Conservation (phyloP, 2,797 vertebrate genomes). For the Hypotaenidia okinawae region DNA sequence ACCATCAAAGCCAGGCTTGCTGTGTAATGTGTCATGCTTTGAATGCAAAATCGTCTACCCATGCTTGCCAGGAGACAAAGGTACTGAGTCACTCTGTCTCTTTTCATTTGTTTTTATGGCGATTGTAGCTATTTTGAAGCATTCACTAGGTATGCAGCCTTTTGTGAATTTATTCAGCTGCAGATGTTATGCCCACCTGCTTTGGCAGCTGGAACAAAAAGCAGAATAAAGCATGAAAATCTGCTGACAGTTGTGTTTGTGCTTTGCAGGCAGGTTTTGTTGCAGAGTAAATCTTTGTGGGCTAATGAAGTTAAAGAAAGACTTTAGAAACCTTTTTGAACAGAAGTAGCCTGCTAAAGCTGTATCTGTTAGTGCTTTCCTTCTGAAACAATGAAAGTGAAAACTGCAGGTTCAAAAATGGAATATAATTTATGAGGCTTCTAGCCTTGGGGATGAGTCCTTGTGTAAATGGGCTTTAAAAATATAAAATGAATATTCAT, state of each 20-base stretch:
- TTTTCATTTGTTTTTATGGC: background rate
- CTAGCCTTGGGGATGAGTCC: background rate
- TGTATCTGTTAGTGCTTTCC: background rate
- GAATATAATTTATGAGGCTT: conserved; percentile 4
- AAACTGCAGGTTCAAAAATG: conserved; percentile 24
- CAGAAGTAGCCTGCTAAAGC: background rate
- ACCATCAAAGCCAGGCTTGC: background rate
- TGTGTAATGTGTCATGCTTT: background rate
- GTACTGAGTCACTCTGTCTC: background rate
- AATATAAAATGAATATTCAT: conserved; percentile 60
- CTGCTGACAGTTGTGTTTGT: background rate
- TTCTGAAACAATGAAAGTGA: background rate
- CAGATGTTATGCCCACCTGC: background rate
- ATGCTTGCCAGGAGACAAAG: background rate
- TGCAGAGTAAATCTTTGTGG: background rate
- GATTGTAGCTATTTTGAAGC: background rate
- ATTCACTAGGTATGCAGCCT: background rate
- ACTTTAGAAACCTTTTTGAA: background rate
- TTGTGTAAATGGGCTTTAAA: background rate
- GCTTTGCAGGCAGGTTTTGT: background rate
- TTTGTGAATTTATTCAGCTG: background rate
- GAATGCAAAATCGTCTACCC: background rate
- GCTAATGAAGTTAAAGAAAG: conserved; percentile 11
- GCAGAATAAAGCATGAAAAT: conserved; percentile 32
- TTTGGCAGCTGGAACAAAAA: conserved; percentile 2